A percentile compares a stretch with the other conserved stretches of the same genome.
phyloP scores from a whole-genome alignment of 2,797 vertebrate species.

The Molossus molossus region DNA sequence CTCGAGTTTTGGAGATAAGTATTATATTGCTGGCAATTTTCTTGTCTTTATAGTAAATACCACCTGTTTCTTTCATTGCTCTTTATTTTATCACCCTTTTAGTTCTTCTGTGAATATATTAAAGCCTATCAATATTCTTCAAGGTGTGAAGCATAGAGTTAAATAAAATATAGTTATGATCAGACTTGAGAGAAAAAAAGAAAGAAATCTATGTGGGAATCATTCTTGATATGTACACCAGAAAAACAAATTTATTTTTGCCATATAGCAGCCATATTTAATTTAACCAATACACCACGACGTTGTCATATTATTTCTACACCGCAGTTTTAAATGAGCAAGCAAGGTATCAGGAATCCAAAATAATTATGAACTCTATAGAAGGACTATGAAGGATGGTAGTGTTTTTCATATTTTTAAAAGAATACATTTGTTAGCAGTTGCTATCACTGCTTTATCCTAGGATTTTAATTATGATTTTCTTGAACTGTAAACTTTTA shows the following conservation, averaged over 20 bases:
- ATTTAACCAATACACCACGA: neutral
- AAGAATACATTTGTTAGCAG: neutral
- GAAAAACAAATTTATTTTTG: constrained; percentile 15
- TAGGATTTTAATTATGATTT: constrained; percentile 28
- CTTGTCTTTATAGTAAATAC: constrained; percentile 24
- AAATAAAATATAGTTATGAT: constrained; percentile 14
- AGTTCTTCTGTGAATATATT: constrained; percentile 47
- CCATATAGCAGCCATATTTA: neutral
- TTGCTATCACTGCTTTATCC: neutral
- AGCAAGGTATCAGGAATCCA: neutral
- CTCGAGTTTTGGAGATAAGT: constrained; percentile 2
- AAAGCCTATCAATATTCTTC: neutral
- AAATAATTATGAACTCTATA: neutral
- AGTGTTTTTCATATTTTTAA: constrained; percentile 31
- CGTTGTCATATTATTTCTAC: neutral
- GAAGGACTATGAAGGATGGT: neutral
- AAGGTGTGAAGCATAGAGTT: neutral
- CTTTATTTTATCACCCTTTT: constrained; percentile 62
- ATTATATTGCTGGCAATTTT: neutral
- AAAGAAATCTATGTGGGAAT: neutral
- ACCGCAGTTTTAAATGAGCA: neutral
- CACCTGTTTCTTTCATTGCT: constrained; percentile 14
- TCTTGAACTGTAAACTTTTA: neutral
- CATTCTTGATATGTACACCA: neutral
- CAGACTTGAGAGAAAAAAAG: constrained; percentile 14